Base-by-base conservation (phyloP, 2,888 invertebrate genomes). In the Ormyrus rosae region DNA sequence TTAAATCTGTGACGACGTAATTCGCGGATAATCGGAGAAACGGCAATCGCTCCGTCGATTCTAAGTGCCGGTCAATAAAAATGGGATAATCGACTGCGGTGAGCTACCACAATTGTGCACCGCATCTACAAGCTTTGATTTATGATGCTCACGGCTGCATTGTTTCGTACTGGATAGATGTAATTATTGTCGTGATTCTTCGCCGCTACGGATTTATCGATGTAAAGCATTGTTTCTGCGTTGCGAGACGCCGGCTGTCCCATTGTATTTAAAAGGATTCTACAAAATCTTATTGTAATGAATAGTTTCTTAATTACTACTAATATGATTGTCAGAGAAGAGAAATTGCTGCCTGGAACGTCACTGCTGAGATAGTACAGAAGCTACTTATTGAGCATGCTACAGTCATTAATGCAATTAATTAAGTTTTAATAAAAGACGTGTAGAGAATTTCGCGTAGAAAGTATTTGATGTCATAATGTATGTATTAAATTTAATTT, bases 121-220 rank as follows among this genome's bases (percentile, higher is more conserved):
- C n/a, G 56, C 53, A 63, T 79, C 73, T 79, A 61, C 68, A 69
- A 19, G 19, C 19, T 19, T 19, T 73, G 78, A 79, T 50, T 79
- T 79, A 79, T 56, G 45, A 13, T 50, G 13, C 13, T 55, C 19
- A 1, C 34, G 78, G 7, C 13, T 13, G 50, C 67, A 79, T 79
- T 73, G 68, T 73, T 69, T 79, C 50, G 34, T n/a, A n/a, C 60
- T 48, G 7, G 13, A 34, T 61, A 61, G 6, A 19, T 61, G 34
- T 61, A 45, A 45, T 55, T 64, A 51, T 46, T 7, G 60, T 60
- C 51, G 71, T 48, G 58, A 70, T 53, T 53, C 5, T 45, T 45
- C 5, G 5, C 8, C 19, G 11, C 51, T 11, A 9, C 61, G 53
- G 8, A n/a, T 50, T 8, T 13, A 13, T 9, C 7, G 8, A 45